Evolutionary conservation across 1,140 invertebrate genomes (phyloP).

Genomic region (Heliothis virescens): DNA sequence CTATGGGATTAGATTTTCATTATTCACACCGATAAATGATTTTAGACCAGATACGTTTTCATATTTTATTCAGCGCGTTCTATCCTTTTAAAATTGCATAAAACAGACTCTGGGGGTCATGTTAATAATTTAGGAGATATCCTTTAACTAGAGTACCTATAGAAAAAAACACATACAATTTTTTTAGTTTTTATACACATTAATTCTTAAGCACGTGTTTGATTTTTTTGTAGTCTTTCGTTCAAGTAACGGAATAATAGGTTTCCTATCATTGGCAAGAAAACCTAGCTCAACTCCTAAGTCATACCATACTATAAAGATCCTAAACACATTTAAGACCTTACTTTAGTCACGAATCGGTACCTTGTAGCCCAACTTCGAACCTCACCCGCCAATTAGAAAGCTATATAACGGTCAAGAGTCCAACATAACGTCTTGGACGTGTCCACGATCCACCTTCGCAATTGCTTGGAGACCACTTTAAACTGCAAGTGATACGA

Average conservation of each 20-base stretch:
- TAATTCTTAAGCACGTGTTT: too few relatives aligned
- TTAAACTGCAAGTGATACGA: neutral
- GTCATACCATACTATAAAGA: too few relatives aligned
- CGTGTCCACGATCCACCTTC: neutral
- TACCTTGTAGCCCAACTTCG: too few relatives aligned
- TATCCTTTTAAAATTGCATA: conserved; percentile 10
- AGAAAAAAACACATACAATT: too few relatives aligned
- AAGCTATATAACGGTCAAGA: neutral
- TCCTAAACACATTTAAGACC: too few relatives aligned
- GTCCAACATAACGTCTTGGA: neutral
- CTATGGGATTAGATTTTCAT: conserved; percentile 28
- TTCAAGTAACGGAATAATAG: too few relatives aligned
- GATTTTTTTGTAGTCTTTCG: too few relatives aligned
- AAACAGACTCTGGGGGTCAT: neutral
- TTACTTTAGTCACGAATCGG: too few relatives aligned
- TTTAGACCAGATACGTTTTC: conserved; percentile 2
- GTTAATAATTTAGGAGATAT: conserved; percentile 11
- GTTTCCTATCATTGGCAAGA: too few relatives aligned
- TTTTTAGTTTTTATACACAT: too few relatives aligned
- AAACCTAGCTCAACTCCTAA: too few relatives aligned
- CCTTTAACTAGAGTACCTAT: neutral
- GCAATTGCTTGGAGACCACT: conserved; percentile 16
- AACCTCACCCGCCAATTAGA: neutral
- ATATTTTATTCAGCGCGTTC: conserved; percentile 17
- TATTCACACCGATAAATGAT: conserved; percentile 35